phyloP scores from a whole-genome alignment of 1,140 invertebrate species.

The Berghia stephanieae region DNA sequence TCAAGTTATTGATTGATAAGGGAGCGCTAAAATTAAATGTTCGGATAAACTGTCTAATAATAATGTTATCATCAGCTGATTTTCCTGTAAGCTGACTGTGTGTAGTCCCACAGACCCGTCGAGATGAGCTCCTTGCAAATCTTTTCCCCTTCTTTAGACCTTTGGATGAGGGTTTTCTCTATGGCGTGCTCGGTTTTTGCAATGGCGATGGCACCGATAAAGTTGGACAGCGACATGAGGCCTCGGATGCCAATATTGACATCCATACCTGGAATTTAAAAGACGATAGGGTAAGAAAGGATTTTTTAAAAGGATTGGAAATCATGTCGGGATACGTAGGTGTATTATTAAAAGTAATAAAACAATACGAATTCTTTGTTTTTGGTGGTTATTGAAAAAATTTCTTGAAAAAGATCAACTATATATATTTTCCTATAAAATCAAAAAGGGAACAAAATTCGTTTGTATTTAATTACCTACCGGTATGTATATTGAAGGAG shows the following conservation, averaged over 20 bases:
- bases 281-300: not conserved
- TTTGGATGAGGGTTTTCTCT: conserved; percentile 47
- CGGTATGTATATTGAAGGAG: conserved; percentile 59
- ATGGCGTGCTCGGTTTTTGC: conserved; percentile 57
- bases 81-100: too few relatives aligned
- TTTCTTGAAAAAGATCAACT: not conserved
- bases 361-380: not conserved
- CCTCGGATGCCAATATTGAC: conserved; percentile 58
- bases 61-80: too few relatives aligned
- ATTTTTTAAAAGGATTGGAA: not conserved
- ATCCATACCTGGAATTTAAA: conserved; percentile 55
- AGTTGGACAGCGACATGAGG: conserved; percentile 48
- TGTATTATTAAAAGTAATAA: not conserved
- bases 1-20: too few relatives aligned
- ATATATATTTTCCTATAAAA: not conserved
- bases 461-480: conserved; percentile 31
- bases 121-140: conserved; percentile 51
- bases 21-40: too few relatives aligned
- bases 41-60: too few relatives aligned
- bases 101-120: conserved; percentile 52
- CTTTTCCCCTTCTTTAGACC: conserved; percentile 52
- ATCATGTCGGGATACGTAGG: not conserved
- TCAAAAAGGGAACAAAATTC: not conserved
- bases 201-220: conserved; percentile 49
- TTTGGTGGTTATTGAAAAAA: not conserved